Percentiles rank a stretch among this genome's conserved stretches.
Evolutionary conservation across 2,797 vertebrate species (phyloP).

Genomic region (Girardinus metallicus): DNA sequence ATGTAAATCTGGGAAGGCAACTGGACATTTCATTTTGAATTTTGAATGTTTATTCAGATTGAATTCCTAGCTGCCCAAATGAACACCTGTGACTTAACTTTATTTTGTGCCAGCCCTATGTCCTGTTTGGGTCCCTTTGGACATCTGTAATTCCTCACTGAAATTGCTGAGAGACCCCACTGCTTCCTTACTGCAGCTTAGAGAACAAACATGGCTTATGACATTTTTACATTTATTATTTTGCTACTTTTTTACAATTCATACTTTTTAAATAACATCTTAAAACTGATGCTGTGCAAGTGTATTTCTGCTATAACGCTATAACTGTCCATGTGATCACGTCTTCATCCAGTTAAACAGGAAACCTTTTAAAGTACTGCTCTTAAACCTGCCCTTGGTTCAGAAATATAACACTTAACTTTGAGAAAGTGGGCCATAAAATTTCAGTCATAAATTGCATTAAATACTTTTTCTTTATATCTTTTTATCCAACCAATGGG

Average conservation of each 20-base stretch:
- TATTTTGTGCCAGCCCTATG: constrained; percentile 6
- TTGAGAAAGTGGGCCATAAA: constrained; percentile 42
- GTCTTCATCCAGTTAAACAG: constrained; percentile 3
- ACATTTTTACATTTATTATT: not conserved
- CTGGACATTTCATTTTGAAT: constrained; percentile 38
- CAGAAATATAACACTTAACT: constrained; percentile 47
- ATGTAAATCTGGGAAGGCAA: constrained; percentile 25
- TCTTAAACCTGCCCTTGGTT: constrained; percentile 21
- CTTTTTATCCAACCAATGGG: constrained; percentile 14
- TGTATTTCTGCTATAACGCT: not conserved
- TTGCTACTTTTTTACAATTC: not conserved
- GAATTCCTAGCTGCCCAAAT: constrained; percentile 28
- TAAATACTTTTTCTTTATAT: constrained; percentile 47
- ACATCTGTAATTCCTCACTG: constrained; percentile 26
- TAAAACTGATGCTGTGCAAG: not conserved
- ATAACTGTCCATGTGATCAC: not conserved
- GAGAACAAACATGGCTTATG: not conserved
- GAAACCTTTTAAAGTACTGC: constrained; percentile 20
- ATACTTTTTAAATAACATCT: not conserved
- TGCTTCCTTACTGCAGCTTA: not conserved
- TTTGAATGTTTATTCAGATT: constrained; percentile 49
- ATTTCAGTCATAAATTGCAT: constrained; percentile 60
- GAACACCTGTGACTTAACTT: constrained; percentile 43
- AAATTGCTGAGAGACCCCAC: constrained; percentile 9
- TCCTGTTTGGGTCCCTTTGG: constrained; percentile 15